These are phyloP conservation scores for Apotomis turbidana DNA, from an alignment of 2,888 invertebrate genomes.

Conservation along the genomic window DNA sequence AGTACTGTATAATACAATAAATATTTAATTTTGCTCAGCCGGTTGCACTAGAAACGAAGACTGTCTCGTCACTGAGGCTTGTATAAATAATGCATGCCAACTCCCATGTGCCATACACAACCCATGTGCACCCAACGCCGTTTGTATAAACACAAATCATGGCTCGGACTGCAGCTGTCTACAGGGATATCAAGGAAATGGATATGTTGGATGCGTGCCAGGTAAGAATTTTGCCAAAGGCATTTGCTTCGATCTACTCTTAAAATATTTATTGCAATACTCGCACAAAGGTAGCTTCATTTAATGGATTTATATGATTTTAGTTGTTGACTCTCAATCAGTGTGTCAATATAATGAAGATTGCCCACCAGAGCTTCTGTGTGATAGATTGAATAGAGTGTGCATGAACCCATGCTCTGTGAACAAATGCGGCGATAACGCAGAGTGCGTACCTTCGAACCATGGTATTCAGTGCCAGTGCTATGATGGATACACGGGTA, in stretches of 20 bases:
- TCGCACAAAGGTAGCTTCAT: not conserved
- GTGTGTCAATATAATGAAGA: slow-evolving; percentile 96
- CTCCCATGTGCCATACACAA: slow-evolving; percentile 93
- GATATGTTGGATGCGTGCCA: slow-evolving; percentile 91
- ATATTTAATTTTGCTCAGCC: slow-evolving; percentile 84
- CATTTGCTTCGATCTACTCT: not conserved
- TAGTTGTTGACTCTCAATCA: slow-evolving; percentile 67
- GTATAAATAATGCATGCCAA: slow-evolving; percentile 92
- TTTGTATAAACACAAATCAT: slow-evolving; percentile 94
- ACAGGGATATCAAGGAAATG: slow-evolving; percentile 94
- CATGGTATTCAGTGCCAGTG: slow-evolving; percentile 91
- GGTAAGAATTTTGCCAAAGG: slow-evolving; percentile 78
- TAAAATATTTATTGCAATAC: not conserved
- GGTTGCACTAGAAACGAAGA: slow-evolving; percentile 94
- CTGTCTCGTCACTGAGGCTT: slow-evolving; percentile 93
- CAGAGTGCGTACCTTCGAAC: slow-evolving; percentile 89
- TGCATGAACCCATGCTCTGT: slow-evolving; percentile 93
- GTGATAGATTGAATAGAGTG: slow-evolving; percentile 92
- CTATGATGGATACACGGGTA: slow-evolving; percentile 88
- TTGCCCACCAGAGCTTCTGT: slow-evolving; percentile 93
- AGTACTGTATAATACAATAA: slow-evolving; percentile 49
- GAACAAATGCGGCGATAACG: slow-evolving; percentile 92
- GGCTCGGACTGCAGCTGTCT: slow-evolving; percentile 93
- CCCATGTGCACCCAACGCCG: slow-evolving; percentile 92
- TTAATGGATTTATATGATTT: slow-evolving; percentile 48